Percentiles rank a stretch among this genome's conserved stretches.
These are phyloP conservation scores for Polydesmus complanatus DNA, from an alignment of 2,888 invertebrate species.

Conservation along the genomic window DNA sequence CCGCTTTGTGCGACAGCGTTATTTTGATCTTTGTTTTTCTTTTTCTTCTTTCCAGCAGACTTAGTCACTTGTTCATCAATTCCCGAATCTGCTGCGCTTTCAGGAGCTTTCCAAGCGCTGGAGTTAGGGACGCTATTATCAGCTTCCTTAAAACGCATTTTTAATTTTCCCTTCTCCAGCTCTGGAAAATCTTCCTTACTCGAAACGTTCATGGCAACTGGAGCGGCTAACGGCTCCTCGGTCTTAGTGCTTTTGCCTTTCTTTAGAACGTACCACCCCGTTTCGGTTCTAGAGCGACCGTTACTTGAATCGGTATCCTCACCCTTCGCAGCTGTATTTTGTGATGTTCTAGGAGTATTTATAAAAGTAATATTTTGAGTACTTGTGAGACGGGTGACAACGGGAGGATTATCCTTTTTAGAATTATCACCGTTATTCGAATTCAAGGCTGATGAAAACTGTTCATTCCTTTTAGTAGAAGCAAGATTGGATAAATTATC, in stretches of 20 bases:
- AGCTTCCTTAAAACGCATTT: neutral
- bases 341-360: neutral
- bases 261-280: constrained; percentile 10
- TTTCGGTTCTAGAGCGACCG: constrained; percentile 1
- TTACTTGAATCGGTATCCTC: neutral
- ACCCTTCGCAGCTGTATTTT: neutral
- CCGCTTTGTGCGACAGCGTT: neutral
- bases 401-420: constrained; percentile 16
- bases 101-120: neutral
- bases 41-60: neutral
- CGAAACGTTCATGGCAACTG: neutral
- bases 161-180: neutral
- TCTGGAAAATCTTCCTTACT: neutral
- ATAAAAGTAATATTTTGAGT: constrained; percentile 18
- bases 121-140: neutral
- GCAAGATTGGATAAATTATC: constrained; percentile 20
- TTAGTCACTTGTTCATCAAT: neutral
- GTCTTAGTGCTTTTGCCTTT: constrained; percentile 7
- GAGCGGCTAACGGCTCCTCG: neutral
- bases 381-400: constrained; percentile 16
- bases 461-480: neutral
- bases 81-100: neutral
- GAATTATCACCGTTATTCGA: neutral
- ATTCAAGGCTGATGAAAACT: constrained; percentile 23
- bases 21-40: neutral